These are phyloP conservation scores for Dicyrtoma fusca DNA, from an alignment of 2,888 invertebrate species.

Conservation along the genomic window DNA sequence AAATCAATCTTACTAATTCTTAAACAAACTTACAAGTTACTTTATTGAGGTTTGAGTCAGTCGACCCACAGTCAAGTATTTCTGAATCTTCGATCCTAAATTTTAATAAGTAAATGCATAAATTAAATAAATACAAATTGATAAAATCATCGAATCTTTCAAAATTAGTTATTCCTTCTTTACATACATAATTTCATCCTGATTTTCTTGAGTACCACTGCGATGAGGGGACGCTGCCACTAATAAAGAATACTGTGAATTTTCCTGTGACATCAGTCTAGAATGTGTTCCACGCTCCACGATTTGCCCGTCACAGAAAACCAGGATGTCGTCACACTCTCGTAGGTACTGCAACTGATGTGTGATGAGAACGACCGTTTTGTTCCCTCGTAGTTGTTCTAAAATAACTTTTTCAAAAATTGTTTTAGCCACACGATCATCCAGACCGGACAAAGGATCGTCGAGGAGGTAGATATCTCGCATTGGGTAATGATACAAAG, in stretches of 20 bases:
- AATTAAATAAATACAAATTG: not conserved
- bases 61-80: conserved; percentile 43
- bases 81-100: conserved; percentile 50
- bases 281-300: conserved; percentile 65
- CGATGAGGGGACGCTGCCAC: conserved; percentile 18
- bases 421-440: conserved; percentile 62
- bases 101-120: conserved; percentile 4
- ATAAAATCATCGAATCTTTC: not conserved
- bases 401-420: conserved; percentile 65
- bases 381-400: conserved; percentile 62
- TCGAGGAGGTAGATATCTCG: conserved; percentile 67
- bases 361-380: conserved; percentile 67
- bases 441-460: conserved; percentile 66
- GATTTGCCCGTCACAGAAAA: conserved; percentile 65
- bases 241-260: conserved; percentile 58
- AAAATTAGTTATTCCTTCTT: not conserved
- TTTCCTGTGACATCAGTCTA: conserved; percentile 60
- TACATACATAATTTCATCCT: conserved; percentile 40
- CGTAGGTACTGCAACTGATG: conserved; percentile 68
- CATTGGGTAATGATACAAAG: conserved; percentile 61
- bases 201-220: conserved; percentile 11
- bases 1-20: not conserved
- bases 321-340: conserved; percentile 66
- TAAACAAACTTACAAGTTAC: conserved; percentile 8
- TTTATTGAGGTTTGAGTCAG: not conserved